Evolutionary conservation across 2,888 invertebrate species (phyloP).

Genomic region (Mythimna pallens): DNA sequence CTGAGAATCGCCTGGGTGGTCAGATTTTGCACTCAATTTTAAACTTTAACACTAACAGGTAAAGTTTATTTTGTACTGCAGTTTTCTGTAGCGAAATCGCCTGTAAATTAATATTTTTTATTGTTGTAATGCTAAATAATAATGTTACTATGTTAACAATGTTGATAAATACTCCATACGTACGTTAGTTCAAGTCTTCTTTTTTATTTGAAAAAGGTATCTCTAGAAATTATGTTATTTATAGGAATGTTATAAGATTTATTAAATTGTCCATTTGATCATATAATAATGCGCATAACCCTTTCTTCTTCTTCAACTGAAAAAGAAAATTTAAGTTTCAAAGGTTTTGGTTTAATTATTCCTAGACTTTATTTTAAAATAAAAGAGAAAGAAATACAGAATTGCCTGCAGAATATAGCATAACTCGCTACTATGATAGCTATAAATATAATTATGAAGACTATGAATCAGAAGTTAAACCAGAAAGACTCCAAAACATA

Average conservation of each 20-base stretch:
- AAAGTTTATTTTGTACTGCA: slow-evolving; percentile 15
- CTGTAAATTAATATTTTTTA: slow-evolving; percentile 25
- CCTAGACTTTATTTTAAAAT: no score
- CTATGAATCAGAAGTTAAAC: no score
- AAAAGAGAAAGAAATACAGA: no score
- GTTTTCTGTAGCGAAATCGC: slow-evolving; percentile 7
- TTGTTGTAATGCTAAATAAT: neutral
- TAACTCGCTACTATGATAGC: no score
- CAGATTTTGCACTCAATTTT: slow-evolving; percentile 47
- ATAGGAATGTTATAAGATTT: neutral
- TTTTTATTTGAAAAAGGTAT: neutral
- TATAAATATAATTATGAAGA: no score
- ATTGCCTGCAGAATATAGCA: no score
- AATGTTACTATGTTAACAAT: neutral
- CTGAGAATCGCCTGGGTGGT: slow-evolving; percentile 76
- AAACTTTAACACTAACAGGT: slow-evolving; percentile 28
- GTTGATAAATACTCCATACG: neutral
- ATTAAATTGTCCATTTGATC: neutral
- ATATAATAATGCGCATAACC: neutral
- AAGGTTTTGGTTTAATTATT: neutral
- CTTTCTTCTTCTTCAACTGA: neutral
- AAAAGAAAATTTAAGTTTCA: neutral
- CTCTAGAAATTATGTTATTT: neutral
- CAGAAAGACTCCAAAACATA: no score
- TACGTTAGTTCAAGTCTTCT: neutral